phyloP scores from a whole-genome alignment of 2,797 vertebrate genomes.

The Echiichthys vipera region DNA sequence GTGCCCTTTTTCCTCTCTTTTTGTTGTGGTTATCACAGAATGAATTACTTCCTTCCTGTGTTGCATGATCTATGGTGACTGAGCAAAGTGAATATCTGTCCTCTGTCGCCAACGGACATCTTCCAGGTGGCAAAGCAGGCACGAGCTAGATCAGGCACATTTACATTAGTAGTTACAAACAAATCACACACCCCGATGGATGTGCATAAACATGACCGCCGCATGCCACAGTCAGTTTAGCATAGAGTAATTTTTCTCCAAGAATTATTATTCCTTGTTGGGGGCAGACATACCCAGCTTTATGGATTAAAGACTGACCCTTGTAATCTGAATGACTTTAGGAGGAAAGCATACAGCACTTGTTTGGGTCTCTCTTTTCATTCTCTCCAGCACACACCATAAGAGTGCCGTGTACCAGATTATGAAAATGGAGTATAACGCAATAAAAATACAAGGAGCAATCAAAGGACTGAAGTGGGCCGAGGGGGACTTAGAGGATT shows the following conservation, averaged over 20 bases:
- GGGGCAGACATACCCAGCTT: constrained; percentile 47
- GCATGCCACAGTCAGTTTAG: constrained; percentile 23
- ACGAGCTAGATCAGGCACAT: constrained; percentile 10
- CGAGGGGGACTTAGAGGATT: constrained; percentile 80
- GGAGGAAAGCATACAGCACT: constrained; percentile 46
- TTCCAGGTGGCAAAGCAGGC: constrained; percentile 30
- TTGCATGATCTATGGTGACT: constrained; percentile 62
- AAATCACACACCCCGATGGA: constrained; percentile 4
- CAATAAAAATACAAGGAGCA: constrained; percentile 81
- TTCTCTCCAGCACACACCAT: constrained; percentile 47
- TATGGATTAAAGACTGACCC: constrained; percentile 71
- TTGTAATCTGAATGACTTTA: constrained; percentile 72
- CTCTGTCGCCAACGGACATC: constrained; percentile 52
- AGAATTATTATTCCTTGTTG: constrained; percentile 54
- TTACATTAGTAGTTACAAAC: constrained; percentile 15
- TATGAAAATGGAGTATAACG: constrained; percentile 77
- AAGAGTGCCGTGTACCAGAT: constrained; percentile 66
- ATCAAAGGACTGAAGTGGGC: constrained; percentile 80
- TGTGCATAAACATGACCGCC: constrained; percentile 37
- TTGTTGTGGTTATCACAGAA: constrained; percentile 60
- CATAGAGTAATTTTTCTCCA: constrained; percentile 25
- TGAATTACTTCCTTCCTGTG: constrained; percentile 61
- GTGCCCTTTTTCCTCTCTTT: constrained; percentile 45
- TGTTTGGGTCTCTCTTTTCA: constrained; percentile 48
- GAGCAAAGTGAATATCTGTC: constrained; percentile 65